Evolutionary conservation across 2,888 invertebrate species (phyloP).

Genomic region (Taenaris catops): DNA sequence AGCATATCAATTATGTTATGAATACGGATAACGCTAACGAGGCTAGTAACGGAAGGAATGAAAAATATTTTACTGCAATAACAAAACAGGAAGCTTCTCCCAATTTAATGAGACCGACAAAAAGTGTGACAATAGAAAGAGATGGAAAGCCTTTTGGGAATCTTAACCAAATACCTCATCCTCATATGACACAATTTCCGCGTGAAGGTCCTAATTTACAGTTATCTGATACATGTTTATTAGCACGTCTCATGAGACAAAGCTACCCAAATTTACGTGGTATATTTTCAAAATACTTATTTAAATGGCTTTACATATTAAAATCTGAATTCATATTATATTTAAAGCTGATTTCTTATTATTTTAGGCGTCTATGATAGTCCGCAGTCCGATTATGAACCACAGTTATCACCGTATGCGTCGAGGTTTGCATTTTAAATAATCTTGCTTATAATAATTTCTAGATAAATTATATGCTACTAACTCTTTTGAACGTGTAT

Average conservation of each 20-base stretch:
- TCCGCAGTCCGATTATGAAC: constrained; percentile 29
- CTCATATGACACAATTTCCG: constrained; percentile 21
- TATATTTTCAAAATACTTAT: constrained; percentile 24
- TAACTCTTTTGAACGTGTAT: no score
- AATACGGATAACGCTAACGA: constrained; percentile 2
- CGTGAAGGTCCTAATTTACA: constrained; percentile 25
- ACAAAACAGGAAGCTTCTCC: no score
- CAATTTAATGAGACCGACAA: constrained; percentile 27
- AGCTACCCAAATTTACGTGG: constrained; percentile 42
- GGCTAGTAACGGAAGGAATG: constrained; percentile 8
- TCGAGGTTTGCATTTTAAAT: constrained; percentile 16
- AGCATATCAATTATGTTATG: constrained; percentile 17
- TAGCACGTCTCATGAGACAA: constrained; percentile 49
- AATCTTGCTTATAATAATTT: no score
- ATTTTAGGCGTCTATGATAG: constrained; percentile 36
- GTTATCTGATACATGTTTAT: constrained; percentile 44
- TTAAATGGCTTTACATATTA: constrained; percentile 8
- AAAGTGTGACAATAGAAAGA: constrained; percentile 24
- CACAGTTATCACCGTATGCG: constrained; percentile 21
- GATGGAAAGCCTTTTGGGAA: constrained; percentile 23
- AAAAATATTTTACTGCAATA: no score
- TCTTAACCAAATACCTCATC: constrained; percentile 18
- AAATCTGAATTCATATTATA: no score
- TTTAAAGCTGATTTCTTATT: no score
- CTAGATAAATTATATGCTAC: no score